Evolutionary conservation across 1,140 invertebrate species (phyloP).

Genomic region (Chrysoperla carnea): DNA sequence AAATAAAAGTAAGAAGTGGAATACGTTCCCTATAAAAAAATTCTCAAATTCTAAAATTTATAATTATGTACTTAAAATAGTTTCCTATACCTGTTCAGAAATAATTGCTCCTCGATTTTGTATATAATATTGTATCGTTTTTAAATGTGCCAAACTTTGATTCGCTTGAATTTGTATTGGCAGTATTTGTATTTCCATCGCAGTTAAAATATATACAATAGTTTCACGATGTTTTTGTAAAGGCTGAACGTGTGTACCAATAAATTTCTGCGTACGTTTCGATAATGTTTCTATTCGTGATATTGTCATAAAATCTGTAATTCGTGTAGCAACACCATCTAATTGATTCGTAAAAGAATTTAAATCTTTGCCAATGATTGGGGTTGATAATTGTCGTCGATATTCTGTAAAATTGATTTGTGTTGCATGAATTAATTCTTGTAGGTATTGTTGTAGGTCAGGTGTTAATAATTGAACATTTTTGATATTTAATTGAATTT

Average conservation of each 20-base stretch:
- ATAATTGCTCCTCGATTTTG: slow-evolving; percentile 54
- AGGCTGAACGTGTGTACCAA: slow-evolving; percentile 40
- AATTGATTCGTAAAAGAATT: slow-evolving; percentile 54
- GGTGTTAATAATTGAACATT: slow-evolving; percentile 32
- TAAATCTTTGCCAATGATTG: slow-evolving; percentile 51
- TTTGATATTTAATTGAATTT: slow-evolving; percentile 25
- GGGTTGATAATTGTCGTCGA: slow-evolving; percentile 36
- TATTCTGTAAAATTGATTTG: slow-evolving; percentile 48
- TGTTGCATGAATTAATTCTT: slow-evolving; percentile 40
- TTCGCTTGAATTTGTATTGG: slow-evolving; percentile 49
- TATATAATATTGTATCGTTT: slow-evolving; percentile 54
- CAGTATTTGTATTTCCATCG: slow-evolving; percentile 48
- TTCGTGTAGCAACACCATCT: slow-evolving; percentile 49
- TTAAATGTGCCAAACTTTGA: slow-evolving; percentile 50
- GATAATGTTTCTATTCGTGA: slow-evolving; percentile 44
- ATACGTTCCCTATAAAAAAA: background rate
- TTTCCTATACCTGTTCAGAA: slow-evolving; percentile 31
- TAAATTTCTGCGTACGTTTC: slow-evolving; percentile 39
- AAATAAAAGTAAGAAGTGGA: too few species aligned
- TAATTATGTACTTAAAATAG: background rate
- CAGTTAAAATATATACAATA: slow-evolving; percentile 53
- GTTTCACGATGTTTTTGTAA: slow-evolving; percentile 48
- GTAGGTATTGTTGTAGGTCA: slow-evolving; percentile 34
- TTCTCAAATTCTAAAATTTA: background rate
- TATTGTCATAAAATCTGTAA: slow-evolving; percentile 43